Evolutionary conservation across 2,797 vertebrate species (phyloP), one percentile per base, ranked within the genome.

Genomic region (Echeneis naucrates): DNA sequence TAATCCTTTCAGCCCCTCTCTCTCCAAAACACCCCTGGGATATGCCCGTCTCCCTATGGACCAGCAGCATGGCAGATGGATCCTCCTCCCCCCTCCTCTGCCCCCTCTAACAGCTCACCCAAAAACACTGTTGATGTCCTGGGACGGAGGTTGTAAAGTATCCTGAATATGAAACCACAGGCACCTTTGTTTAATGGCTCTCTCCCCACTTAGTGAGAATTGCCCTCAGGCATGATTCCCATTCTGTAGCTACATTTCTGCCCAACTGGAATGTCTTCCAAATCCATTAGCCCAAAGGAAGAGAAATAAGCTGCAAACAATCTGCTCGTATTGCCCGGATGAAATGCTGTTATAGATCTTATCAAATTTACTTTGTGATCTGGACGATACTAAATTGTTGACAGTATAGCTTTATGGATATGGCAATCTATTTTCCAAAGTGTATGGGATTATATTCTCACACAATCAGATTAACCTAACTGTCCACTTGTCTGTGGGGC

Each of bases 1-100:
- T 94, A 94, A 95, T 95, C 94, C 93, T 94, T 95, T 95, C 94
- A 95, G 92, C 80, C 90, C 86, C 74, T 88, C 93, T 92, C 89
- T 92, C 86, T 87, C 84, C 92, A 92, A 89, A 92, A 90, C 87
- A 93, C 94, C 94, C 94, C 89, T 87, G 94, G 94, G 93, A 94
- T 90, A 92, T 92, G 86, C 89, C 91, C 81, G 77, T 91, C 84
- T 94, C 94, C 93, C 95, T 63, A 79, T 93, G 93, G 94, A 94
- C 91, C 86, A 73, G 84, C 89, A 92, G 89, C 90, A 62, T 93
- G 93, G 93, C 94, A 95, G 95, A 95, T 95, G 95, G 94, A 91
- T 77, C 89, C 91, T 81, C 91, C 89, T 83, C n/a, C 90, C 87
- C 83, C 81, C 75, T 60, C 64, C 38, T 59, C 47, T 77, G 66